Evolutionary conservation across 1,140 invertebrate genomes (phyloP).

Genomic region (Drosophila willistoni): DNA sequence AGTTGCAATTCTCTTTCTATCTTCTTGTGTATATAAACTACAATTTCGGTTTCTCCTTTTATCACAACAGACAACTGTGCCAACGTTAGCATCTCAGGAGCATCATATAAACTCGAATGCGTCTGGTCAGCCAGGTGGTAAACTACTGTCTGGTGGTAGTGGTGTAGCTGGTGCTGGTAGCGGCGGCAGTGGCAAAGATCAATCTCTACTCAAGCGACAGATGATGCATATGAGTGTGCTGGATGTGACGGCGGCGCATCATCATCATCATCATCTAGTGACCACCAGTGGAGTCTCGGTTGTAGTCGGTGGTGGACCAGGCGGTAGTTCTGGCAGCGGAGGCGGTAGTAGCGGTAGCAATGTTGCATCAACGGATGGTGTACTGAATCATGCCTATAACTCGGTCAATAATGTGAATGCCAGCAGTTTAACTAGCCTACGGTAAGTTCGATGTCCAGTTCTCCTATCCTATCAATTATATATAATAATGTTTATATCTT

Average conservation of each 20-base stretch:
- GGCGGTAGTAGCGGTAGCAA: constrained; percentile 26
- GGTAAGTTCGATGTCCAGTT: constrained; percentile 37
- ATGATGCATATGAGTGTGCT: constrained; percentile 63
- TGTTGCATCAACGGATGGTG: constrained; percentile 33
- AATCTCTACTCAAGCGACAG: constrained; percentile 82
- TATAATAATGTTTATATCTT: neutral
- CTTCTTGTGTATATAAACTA: too few species aligned
- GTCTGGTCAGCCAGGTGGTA: constrained; percentile 84
- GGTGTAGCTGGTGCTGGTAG: constrained; percentile 14
- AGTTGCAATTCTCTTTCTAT: constrained; percentile 12
- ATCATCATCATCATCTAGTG: constrained; percentile 51
- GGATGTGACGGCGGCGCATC: constrained; percentile 41
- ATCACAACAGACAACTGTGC: constrained; percentile 59
- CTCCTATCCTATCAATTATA: neutral
- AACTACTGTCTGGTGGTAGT: constrained; percentile 49
- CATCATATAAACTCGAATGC: constrained; percentile 84
- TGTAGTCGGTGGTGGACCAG: neutral
- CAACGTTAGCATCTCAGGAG: constrained; percentile 73
- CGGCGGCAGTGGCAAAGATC: constrained; percentile 74
- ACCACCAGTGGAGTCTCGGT: constrained; percentile 20
- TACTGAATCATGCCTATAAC: constrained; percentile 69
- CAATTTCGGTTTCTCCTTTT: neutral
- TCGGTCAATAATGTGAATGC: constrained; percentile 65
- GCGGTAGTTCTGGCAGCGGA: neutral
- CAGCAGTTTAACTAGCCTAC: constrained; percentile 70